Evolutionary conservation across 2,888 invertebrate species (phyloP), one percentile per base, ranked within the genome.

Genomic region (Loripinus fragilis): DNA sequence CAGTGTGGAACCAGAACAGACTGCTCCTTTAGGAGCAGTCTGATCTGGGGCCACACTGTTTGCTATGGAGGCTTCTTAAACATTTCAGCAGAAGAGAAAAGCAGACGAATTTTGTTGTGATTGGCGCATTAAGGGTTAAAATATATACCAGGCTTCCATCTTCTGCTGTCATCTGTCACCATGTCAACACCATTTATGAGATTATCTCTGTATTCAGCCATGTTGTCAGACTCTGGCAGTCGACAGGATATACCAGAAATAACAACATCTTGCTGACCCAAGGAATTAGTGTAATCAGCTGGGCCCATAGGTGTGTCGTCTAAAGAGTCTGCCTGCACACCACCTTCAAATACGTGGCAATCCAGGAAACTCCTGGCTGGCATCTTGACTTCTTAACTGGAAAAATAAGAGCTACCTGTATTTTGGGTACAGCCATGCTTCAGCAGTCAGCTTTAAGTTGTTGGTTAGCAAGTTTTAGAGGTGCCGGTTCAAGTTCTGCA

Each of bases 121-220:
- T n/a, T n/a, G n/a, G n/a, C n/a, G n/a, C n/a, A n/a, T n/a, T n/a
- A n/a, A n/a, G n/a, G n/a, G n/a, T n/a, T n/a, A n/a, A n/a, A n/a
- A n/a, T n/a, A 3, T 25, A 90, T 92, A 95, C 95, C 96, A 85
- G 96, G 95, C 7, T 96, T 95, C 98, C 98, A 99, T 92, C 98
- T 95, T 85, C 97, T 95, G 87, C 96, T 97, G 93, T 98, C 98
- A 87, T 97, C 98, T 41, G 97, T 98, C 81, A 99, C 96, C 95
- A 99, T 96, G 93, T 99, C 99, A 64, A 97, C 95, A 73, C 97
- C 97, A 81, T 96, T 96, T 94, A 98, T 96, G 73, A 99, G 95
- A 94, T 98, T 96, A 90, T 97, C 95, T 91, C 96, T 96, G 94
- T 99, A 99, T 94, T 99, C 99, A 88, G 97, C 97, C 91, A 99